Base-by-base conservation (phyloP, 2,888 invertebrate species). In the Mycogona germanica region DNA sequence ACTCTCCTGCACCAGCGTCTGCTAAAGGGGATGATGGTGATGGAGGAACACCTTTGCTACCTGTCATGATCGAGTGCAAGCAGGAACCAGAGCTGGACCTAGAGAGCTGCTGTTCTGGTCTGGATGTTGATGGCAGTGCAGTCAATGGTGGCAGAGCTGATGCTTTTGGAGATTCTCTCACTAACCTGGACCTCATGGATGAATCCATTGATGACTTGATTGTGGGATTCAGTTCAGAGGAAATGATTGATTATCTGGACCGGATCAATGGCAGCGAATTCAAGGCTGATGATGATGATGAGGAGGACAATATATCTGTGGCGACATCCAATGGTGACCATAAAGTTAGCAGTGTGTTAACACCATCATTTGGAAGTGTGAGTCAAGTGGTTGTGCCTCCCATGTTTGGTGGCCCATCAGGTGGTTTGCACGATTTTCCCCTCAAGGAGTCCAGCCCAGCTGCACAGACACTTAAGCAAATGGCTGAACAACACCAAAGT, bases 401-500 rank as follows among this genome's bases (percentile, higher is more conserved):
- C 41, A 9, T 40, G 21, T 40, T 21, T 21, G 21, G 41, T 40
- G 41, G 41, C n/a, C n/a, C n/a, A n/a, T n/a, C n/a, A n/a, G n/a
- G n/a, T n/a, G n/a, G n/a, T n/a, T n/a, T n/a, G n/a, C n/a, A n/a
- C 38, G 60, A 61, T 38, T 61, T 61, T 47, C 57, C 57, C 19
- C 28, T 58, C 9, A 57, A 55, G 4, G 61, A 61, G 28, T 58
- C 60, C 2, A 88, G 89, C 56, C 87, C 92, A 25, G 95, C 95
- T 1, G 92, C 93, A 47, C 91, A 93, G 73, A 93, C 92, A 1
- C 74, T 95, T 51, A 93, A 93, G 68, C 92, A 93, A 66, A 92
- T 93, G 92, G 93, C 93, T 37, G 92, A 93, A 68, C 93, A 93
- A 70, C 93, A 93, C 71, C 92, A 92, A 72, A 88, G 87, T 71